Percentiles rank a stretch among this genome's conserved stretches.
Evolutionary conservation across 2,888 invertebrate species (phyloP).

Genomic region (Chloroclysta siterata): DNA sequence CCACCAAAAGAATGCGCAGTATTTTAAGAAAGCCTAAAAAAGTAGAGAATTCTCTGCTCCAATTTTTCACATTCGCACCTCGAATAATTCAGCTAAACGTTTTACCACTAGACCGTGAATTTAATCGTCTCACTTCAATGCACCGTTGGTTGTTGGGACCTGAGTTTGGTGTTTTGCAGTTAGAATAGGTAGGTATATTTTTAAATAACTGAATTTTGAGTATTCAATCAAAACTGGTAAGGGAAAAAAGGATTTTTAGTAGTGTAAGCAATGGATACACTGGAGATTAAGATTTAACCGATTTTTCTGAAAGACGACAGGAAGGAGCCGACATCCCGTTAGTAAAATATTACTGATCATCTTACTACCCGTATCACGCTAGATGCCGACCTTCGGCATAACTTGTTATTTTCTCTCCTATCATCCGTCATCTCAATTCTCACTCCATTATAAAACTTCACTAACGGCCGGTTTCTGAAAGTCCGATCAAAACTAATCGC

Average conservation of each 20-base stretch:
- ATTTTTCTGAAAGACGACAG: not conserved
- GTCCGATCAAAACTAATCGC: too few species aligned
- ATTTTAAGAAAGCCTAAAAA: not conserved
- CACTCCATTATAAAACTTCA: too few species aligned
- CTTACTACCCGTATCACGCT: not conserved
- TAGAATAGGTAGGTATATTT: not conserved
- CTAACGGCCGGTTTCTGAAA: too few species aligned
- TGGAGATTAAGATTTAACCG: not conserved
- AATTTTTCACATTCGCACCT: conserved; percentile 19
- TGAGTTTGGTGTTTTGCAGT: conserved; percentile 3
- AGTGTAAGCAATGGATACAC: not conserved
- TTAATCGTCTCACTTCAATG: conserved; percentile 30
- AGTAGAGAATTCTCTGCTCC: conserved; percentile 6
- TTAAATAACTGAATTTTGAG: too few species aligned
- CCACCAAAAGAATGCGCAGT: too few species aligned
- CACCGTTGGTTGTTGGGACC: conserved; percentile 14
- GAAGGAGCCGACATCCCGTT: not conserved
- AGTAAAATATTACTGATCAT: not conserved
- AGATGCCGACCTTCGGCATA: not conserved
- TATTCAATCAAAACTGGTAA: too few species aligned
- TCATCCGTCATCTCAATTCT: not conserved
- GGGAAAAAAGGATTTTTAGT: not conserved
- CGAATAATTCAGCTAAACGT: conserved; percentile 26
- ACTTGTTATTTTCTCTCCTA: not conserved
- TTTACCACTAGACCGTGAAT: conserved; percentile 27